Evolutionary conservation across 2,797 vertebrate species (phyloP).

Genomic region (Halcyon leucocephala): DNA sequence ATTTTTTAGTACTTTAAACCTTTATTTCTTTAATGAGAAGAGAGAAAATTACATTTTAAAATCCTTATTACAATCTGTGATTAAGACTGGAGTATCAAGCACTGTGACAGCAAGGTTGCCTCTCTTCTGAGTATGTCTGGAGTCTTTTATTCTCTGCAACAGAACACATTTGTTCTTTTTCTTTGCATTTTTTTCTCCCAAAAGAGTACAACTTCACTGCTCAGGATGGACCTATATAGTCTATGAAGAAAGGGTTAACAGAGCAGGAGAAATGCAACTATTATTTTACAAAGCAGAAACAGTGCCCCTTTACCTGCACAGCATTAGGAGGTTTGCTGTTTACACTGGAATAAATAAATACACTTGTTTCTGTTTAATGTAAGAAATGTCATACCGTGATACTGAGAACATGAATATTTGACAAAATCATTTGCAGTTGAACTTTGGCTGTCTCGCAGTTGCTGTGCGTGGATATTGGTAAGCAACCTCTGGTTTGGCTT

Average conservation of each 20-base stretch:
- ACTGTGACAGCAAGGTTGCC: not conserved
- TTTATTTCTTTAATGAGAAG: not conserved
- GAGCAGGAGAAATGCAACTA: not conserved
- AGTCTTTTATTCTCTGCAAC: constrained; percentile 11
- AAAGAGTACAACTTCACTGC: not conserved
- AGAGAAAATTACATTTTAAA: not conserved
- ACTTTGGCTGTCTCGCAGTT: constrained; percentile 36
- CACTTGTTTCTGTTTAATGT: not conserved
- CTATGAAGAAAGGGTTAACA: not conserved
- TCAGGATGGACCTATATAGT: not conserved
- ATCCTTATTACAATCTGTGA: not conserved
- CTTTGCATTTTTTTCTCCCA: not conserved
- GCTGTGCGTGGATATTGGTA: constrained; percentile 51
- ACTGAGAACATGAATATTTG: constrained; percentile 44
- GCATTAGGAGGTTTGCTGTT: not conserved
- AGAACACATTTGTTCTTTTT: not conserved
- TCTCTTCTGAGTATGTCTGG: not conserved
- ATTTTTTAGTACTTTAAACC: not conserved
- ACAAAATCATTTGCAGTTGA: constrained; percentile 69
- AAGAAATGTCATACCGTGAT: not conserved
- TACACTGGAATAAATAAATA: not conserved
- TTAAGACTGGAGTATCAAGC: not conserved
- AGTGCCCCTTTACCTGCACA: not conserved
- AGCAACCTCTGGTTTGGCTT: constrained; percentile 53
- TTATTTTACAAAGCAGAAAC: not conserved